Base-by-base conservation (phyloP, 1,140 invertebrate genomes). In the Steinernema khuongi region DNA sequence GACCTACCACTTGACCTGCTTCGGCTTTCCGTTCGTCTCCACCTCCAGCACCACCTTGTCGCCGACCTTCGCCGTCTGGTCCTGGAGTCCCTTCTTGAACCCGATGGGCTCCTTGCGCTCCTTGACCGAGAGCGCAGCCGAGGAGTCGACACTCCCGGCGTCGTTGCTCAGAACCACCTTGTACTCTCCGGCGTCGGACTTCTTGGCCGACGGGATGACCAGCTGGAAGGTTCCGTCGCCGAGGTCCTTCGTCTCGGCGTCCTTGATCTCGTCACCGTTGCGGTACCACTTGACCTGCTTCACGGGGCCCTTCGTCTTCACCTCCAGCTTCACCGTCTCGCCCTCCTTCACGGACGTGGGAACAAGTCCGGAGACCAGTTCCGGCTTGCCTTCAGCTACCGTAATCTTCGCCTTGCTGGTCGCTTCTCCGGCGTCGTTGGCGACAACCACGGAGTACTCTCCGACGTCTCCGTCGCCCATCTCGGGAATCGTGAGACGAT, bases 21-120 rank as follows among this genome's bases (percentile, higher is more conserved):
- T 90, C 0, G 93, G 93, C 86, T 90, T 93, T 19, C 92, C 91
- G 72, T 92, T 90, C 2, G 93, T 87, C 79, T 91, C 89, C 1
- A 94, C 90, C 0, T 88, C 88, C 44, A 94, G 90, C 0, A 92
- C 88, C 82, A 92, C 90, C 14, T 86, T 87, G 71, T 92, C 90
- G 0, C 91, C 91, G 79, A 93, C 92, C 41, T 89, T 90, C 0
- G 91, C 91, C 0, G 89, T 89, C n/a, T 89, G 87, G 81, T 94
- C 90, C 43, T 86, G 83, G 28, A 95, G 85, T 31, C 88, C 87
- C 60, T 90, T 87, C 11, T 17, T 26, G 22, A 60, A 60, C 14
- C 88, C 90, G 82, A 94, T 90, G 71, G 89, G 43, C 14, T 70
- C 31, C 19, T 28, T 19, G 1, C 78, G 78, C 14, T 76, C 69